These are phyloP conservation scores for Actenoides hombroni DNA, from an alignment of 2,113 vertebrate species.

Conservation along the genomic window DNA sequence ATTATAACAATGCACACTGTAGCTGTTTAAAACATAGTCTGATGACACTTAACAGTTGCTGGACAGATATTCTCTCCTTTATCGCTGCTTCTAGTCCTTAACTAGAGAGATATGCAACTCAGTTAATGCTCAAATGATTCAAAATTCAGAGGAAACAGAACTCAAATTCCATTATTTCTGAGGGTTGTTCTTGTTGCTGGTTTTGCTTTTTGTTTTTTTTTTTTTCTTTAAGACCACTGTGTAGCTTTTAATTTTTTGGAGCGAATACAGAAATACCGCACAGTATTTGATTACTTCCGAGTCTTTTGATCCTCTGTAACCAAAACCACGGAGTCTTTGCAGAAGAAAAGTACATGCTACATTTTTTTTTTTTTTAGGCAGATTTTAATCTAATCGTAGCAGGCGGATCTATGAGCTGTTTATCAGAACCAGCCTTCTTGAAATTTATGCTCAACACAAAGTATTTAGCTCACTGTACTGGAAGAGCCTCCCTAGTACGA, in stretches of 20 bases:
- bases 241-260: neutral
- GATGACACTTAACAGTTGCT: constrained; percentile 52
- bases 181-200: neutral
- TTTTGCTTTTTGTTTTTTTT: neutral
- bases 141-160: neutral
- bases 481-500: neutral
- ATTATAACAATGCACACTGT: constrained; percentile 62
- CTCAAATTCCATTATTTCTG: neutral
- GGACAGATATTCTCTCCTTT: constrained; percentile 47
- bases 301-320: neutral
- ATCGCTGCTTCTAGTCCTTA: constrained; percentile 12
- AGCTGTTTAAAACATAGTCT: constrained; percentile 60
- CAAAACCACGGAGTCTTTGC: neutral
- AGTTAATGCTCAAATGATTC: neutral
- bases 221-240: neutral
- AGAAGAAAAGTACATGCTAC: neutral
- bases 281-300: neutral
- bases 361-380: neutral
- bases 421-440: neutral
- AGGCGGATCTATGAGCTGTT: neutral
- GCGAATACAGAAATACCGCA: neutral
- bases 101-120: neutral
- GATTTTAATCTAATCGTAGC: neutral
- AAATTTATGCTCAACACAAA: neutral
- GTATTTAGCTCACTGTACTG: neutral